Percentiles rank a stretch among this genome's conserved stretches.
Conservation (phyloP, 1,140 invertebrate genomes). For the Drosophila lacertosa region DNA sequence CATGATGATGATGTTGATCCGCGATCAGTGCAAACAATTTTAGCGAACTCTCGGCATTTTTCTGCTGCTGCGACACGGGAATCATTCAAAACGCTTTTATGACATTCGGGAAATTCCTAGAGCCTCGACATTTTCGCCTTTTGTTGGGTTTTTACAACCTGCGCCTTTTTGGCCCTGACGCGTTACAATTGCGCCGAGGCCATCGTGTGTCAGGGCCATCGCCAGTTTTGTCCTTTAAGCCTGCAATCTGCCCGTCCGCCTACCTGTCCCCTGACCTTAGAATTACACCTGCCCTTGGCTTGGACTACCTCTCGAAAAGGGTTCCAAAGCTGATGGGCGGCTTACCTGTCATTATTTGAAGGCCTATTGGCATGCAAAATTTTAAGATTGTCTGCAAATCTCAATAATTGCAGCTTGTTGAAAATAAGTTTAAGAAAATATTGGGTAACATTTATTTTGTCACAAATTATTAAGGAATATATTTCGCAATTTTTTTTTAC, state of each 20-base stretch:
- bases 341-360: constrained; percentile 5
- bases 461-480: too few species aligned
- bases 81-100: constrained; percentile 73
- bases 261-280: constrained; percentile 20
- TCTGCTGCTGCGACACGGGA: neutral
- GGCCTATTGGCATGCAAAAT: constrained; percentile 3
- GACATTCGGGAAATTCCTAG: constrained; percentile 63
- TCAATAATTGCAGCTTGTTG: constrained; percentile 1
- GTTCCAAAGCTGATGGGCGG: neutral
- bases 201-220: too few species aligned
- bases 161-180: constrained; percentile 62
- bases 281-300: constrained; percentile 34
- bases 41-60: neutral
- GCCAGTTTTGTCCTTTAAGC: neutral
- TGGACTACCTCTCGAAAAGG: constrained; percentile 1
- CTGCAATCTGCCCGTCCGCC: neutral
- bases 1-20: constrained; percentile 56
- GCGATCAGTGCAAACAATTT: constrained; percentile 5
- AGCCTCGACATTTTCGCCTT: constrained; percentile 30
- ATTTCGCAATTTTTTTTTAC: too few species aligned
- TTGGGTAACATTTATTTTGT: too few species aligned
- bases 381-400: too few species aligned
- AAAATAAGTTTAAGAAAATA: too few species aligned
- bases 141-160: constrained; percentile 15
- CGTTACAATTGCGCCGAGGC: constrained; percentile 37